Percentiles rank a stretch among this genome's conserved stretches.
These are phyloP conservation scores for Neoaliturus tenellus DNA, from an alignment of 2,888 invertebrate genomes.

Conservation along the genomic window DNA sequence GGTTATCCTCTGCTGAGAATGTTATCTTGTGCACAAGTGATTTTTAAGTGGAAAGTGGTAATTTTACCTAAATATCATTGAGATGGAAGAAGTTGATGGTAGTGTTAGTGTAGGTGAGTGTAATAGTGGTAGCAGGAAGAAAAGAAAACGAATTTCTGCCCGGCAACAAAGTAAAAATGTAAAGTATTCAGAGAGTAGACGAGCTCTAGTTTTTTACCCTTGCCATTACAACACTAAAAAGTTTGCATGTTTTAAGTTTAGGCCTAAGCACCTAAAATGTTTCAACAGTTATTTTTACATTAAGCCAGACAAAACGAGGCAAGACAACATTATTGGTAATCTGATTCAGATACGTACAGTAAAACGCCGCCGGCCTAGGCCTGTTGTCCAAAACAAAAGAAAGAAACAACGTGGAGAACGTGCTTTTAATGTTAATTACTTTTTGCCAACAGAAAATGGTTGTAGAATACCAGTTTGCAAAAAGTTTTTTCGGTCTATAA, in stretches of 20 bases:
- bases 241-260: not conserved
- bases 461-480: not conserved
- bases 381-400: not conserved
- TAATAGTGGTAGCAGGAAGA: not conserved
- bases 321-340: not conserved
- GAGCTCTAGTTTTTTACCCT: not conserved
- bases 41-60: no score
- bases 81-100: not conserved
- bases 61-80: no score
- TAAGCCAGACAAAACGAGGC: not conserved
- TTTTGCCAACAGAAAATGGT: not conserved
- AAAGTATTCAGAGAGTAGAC: not conserved
- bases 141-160: not conserved
- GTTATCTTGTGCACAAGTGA: no score
- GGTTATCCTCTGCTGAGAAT: no score
- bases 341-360: not conserved
- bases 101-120: not conserved
- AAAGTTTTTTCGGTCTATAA: not conserved
- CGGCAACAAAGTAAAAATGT: not conserved
- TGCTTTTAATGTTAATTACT: not conserved
- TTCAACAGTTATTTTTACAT: not conserved
- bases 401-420: not conserved
- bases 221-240: not conserved
- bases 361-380: not conserved
- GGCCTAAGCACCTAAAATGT: not conserved